phyloP scores from a whole-genome alignment of 2,888 invertebrate species.

The Melanargia galathea region DNA sequence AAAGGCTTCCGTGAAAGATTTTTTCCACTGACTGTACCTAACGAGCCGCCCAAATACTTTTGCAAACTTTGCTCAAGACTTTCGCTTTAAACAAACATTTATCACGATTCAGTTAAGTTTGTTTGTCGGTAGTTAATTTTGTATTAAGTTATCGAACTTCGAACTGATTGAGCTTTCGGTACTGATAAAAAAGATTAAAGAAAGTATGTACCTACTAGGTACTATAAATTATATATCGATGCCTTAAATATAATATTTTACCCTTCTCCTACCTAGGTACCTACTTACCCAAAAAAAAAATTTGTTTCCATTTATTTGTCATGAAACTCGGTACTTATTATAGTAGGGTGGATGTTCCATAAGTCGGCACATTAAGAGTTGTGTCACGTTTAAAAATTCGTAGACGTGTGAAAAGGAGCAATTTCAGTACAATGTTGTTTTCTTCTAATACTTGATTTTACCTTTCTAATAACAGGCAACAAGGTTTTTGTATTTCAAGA shows the following conservation, averaged over 20 bases:
- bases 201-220: background rate
- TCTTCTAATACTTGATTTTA: too few species aligned
- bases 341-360: too few species aligned
- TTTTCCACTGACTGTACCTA: conserved; percentile 21
- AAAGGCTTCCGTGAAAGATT: background rate
- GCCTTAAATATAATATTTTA: background rate
- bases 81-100: conserved; percentile 35
- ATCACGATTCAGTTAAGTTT: conserved; percentile 31
- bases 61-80: conserved; percentile 29
- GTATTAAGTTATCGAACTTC: conserved; percentile 1
- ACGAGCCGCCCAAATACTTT: conserved; percentile 26
- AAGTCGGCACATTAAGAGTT: too few species aligned
- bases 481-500: too few species aligned
- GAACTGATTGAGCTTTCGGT: background rate
- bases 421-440: too few species aligned
- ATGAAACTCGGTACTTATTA: too few species aligned
- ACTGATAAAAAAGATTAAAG: background rate
- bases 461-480: too few species aligned
- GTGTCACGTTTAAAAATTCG: too few species aligned
- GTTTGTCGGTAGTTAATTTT: conserved; percentile 11
- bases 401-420: too few species aligned
- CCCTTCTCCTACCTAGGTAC: background rate
- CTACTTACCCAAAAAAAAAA: too few species aligned
- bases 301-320: too few species aligned
- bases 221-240: background rate